phyloP scores from a whole-genome alignment of 2,113 vertebrate genomes.

The Tor tambroides region DNA sequence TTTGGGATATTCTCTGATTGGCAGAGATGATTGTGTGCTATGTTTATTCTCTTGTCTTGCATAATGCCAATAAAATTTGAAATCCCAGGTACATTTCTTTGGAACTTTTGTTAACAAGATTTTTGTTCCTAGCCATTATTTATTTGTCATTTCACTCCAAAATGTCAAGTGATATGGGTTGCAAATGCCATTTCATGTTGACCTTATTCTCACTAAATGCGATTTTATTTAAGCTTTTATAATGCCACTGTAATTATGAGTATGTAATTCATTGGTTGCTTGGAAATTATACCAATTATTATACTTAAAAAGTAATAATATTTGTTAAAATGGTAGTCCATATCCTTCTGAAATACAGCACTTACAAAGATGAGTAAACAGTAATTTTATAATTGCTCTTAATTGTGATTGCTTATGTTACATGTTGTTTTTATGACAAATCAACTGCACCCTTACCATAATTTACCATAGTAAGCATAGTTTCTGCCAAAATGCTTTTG shows the following conservation, averaged over 20 bases:
- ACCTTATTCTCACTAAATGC: not conserved
- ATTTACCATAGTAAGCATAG: not conserved
- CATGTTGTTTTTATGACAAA: not conserved
- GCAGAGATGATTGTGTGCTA: slow-evolving; percentile 53
- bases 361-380: not conserved
- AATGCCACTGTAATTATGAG: not conserved
- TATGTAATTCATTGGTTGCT: not conserved
- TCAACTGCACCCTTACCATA: not conserved
- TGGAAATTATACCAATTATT: not conserved
- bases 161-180: not conserved
- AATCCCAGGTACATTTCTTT: slow-evolving; percentile 15
- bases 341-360: not conserved
- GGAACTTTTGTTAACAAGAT: too few relatives aligned
- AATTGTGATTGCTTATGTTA: not conserved
- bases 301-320: not conserved
- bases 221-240: not conserved
- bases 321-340: not conserved
- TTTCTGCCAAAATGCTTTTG: not conserved
- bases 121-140: too few relatives aligned
- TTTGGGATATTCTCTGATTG: slow-evolving; percentile 34
- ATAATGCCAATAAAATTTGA: slow-evolving; percentile 74
- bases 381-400: not conserved
- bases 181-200: too few relatives aligned
- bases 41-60: slow-evolving; percentile 63
- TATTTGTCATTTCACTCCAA: not conserved